Percentiles rank a stretch among this genome's conserved stretches.
Conservation (phyloP, 92 coral and sea anemone genomes). For the Ricordea florida region DNA sequence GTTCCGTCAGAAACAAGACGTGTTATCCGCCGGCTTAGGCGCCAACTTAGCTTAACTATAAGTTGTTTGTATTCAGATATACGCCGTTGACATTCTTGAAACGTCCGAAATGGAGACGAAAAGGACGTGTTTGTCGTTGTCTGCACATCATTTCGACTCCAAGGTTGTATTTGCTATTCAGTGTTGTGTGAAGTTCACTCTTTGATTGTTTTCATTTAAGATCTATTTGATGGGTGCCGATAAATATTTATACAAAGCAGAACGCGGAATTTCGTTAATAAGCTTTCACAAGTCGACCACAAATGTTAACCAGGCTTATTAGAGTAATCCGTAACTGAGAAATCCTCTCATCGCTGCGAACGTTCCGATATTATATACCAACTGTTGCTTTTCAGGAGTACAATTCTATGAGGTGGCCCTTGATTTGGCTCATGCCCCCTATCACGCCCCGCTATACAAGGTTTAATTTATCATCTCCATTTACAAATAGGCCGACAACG, state of each 20-base stretch:
- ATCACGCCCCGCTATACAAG: constrained; percentile 77
- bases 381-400: constrained; percentile 7
- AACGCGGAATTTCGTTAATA: background rate
- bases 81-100: no score
- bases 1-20: no score
- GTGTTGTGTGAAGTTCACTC: constrained; percentile 54
- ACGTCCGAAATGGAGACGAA: no score
- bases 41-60: no score
- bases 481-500: constrained; percentile 57
- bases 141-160: background rate
- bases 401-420: constrained; percentile 73
- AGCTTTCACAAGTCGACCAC: background rate
- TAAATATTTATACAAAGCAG: constrained; percentile 72
- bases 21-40: no score
- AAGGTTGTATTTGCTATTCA: constrained; percentile 38
- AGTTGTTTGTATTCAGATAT: no score
- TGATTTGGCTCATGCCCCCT: constrained; percentile 66
- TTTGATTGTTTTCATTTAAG: constrained; percentile 76
- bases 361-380: background rate
- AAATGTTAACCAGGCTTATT: background rate
- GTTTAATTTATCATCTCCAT: constrained; percentile 77
- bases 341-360: background rate
- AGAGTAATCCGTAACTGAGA: background rate
- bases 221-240: constrained; percentile 64
- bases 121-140: background rate